Evolutionary conservation across 2,113 vertebrate species (phyloP), one percentile per base, ranked within the genome.

Genomic region (Athene noctua): DNA sequence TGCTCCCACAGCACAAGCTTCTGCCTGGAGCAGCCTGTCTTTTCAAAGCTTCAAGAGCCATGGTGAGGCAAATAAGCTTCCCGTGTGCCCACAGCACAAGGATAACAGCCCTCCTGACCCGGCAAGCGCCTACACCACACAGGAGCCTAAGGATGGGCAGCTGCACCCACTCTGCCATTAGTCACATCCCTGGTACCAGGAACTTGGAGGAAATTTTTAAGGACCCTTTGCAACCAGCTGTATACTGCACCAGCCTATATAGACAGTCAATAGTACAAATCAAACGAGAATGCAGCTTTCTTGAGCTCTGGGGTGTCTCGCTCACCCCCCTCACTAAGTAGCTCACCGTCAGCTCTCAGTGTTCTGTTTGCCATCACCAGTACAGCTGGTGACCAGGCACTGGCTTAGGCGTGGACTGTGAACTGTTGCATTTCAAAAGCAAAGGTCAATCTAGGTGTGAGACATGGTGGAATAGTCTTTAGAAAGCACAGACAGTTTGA

Each of bases 91-190:
- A 11, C 25, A 59, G 38, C 21, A 47, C 13, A 47, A 62, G 57
- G 10, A 22, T 16, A 27, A 32, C 13, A 4, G 14, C 54, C 42
- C 22, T 70, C 26, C 38, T 38, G 68, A 57, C 46, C 30, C 23
- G 23, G 11, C 9, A 73, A 20, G 4, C 5, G 0, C 20, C 63
- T 27, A 5, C 0, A 0, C 13, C 40, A 42, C 17, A 52, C 17
- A 27, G 18, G 32, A 3, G 8, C 16, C 36, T 55, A 6, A 57
- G 47, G 13, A 36, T 29, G 29, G 17, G 61, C 2, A 1, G 17
- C 38, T 67, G 49, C 47, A 66, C 8, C 29, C 26, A 8, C 18
- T 23, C 30, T 2, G 5, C 8, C 46, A 38, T 20, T 32, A 30
- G 10, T 6, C 42, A 67, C 15, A 10, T 16, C 5, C 30, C 13